Base-by-base conservation (phyloP, 1,140 invertebrate genomes). In the Saccostrea glomerata region DNA sequence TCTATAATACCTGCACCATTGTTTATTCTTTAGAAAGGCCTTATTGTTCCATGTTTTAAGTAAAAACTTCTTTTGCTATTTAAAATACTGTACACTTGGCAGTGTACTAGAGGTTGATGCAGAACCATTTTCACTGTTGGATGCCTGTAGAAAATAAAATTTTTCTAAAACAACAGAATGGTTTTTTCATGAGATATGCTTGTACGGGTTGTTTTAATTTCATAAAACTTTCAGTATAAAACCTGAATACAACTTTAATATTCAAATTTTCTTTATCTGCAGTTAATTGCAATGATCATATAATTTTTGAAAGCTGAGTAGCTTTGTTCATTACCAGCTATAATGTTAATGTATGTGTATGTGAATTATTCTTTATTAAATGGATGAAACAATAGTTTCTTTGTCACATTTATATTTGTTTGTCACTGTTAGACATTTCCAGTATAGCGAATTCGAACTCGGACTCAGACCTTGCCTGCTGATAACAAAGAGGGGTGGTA, bases 281-380 rank as follows among this genome's bases (percentile, higher is more conserved):
- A 77, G 7, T 66, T 9, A 77, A 30, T 77, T 77, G 70, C 70
- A 63, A 63, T 63, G 58, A 63, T 47, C 47, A 7, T 63, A 63
- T 36, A 12, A 77, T 6, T 77, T 77, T 30, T 77, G 25, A 77
- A 25, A 77, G 70, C 70, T 13, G 70, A 77, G 70, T 30, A 77
- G 70, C 70, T 77, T 77, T 77, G 70, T 30, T 25, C 30, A 77
- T 77, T 77, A 77, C 70, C 70, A 77, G 63, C 84, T 36, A n/a
- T 66, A 63, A 40, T 85, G 30, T 30, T 40, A 47, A 85, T 85
- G 58, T 85, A 84, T 55, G 58, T 84, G 17, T 36, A 13, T 56
- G 13, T 58, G 15, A 56, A 20, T 60, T 85, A 55, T 63, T 60
- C 30, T 36, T 36, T 1, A 85, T 58, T 63, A 85, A 36, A 63